Percentiles rank a stretch among this genome's conserved stretches.
Evolutionary conservation across 2,888 invertebrate genomes (phyloP).

Genomic region (Protophormia terraenovae): DNA sequence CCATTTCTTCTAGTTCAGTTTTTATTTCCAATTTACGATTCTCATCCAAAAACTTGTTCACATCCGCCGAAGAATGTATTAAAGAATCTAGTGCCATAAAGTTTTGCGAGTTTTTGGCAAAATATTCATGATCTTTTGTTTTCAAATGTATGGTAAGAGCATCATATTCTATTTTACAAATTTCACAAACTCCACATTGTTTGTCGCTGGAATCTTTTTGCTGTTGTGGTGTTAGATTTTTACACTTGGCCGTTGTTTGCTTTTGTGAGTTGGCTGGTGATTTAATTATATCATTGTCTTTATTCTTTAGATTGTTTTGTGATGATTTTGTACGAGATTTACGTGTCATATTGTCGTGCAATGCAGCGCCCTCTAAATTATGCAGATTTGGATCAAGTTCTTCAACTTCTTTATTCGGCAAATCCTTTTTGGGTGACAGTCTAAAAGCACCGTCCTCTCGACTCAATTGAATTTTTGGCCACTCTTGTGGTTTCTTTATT

Average conservation of each 20-base stretch:
- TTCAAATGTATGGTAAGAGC: slow-evolving; percentile 87
- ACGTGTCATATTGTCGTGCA: slow-evolving; percentile 77
- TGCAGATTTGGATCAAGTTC: slow-evolving; percentile 22
- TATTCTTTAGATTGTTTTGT: slow-evolving; percentile 73
- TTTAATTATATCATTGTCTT: slow-evolving; percentile 70
- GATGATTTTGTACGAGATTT: slow-evolving; percentile 78
- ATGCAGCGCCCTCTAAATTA: slow-evolving; percentile 53
- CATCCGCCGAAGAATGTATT: slow-evolving; percentile 86
- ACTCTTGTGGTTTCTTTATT: slow-evolving; percentile 77
- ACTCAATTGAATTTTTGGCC: slow-evolving; percentile 79
- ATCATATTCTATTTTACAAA: slow-evolving; percentile 89
- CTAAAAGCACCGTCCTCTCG: slow-evolving; percentile 80
- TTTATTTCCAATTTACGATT: slow-evolving; percentile 81
- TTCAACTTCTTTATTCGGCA: slow-evolving; percentile 46
- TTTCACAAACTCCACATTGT: slow-evolving; percentile 89
- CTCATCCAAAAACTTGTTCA: slow-evolving; percentile 85
- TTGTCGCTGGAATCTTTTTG: slow-evolving; percentile 78
- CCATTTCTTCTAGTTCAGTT: slow-evolving; percentile 78
- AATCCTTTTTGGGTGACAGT: slow-evolving; percentile 71
- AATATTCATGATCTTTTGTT: slow-evolving; percentile 88
- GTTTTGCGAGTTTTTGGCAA: slow-evolving; percentile 88
- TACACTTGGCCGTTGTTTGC: slow-evolving; percentile 57
- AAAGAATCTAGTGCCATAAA: slow-evolving; percentile 88
- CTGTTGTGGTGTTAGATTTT: slow-evolving; percentile 65
- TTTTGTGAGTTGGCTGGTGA: slow-evolving; percentile 70